phyloP scores from a whole-genome alignment of 2,113 vertebrate species.

The Enhydra lutris region DNA sequence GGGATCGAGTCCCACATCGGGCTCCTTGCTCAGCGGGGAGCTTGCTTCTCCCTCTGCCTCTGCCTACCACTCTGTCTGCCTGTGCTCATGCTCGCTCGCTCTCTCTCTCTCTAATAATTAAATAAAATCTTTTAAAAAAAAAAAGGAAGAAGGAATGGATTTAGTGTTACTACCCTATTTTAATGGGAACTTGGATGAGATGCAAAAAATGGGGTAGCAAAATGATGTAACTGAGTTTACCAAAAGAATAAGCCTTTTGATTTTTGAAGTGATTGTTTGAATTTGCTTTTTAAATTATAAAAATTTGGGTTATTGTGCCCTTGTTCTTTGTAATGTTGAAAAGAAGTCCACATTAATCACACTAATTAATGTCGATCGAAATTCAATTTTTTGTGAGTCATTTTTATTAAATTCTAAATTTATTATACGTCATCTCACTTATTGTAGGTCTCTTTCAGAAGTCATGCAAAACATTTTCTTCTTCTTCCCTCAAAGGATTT shows the following conservation, averaged over 20 bases:
- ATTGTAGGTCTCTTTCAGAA: not conserved
- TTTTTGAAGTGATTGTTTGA: not conserved
- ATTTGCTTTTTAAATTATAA: conserved; percentile 31
- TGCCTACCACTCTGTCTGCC: too few species aligned
- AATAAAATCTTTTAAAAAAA: too few species aligned
- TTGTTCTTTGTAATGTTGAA: not conserved
- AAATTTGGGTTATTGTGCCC: not conserved
- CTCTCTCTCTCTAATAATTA: too few species aligned
- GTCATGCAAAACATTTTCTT: not conserved
- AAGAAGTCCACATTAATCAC: not conserved
- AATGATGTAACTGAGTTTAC: not conserved
- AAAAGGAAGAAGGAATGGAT: conserved; percentile 40
- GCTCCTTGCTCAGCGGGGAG: too few species aligned
- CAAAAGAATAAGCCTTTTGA: not conserved
- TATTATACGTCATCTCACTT: not conserved
- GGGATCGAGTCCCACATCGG: too few species aligned
- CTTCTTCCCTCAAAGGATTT: not conserved
- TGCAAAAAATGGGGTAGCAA: not conserved
- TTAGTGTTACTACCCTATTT: conserved; percentile 22
- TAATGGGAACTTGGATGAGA: not conserved
- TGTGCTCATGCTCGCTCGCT: too few species aligned
- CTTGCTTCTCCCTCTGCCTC: too few species aligned
- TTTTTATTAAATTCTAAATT: not conserved
- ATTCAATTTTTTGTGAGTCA: not conserved
- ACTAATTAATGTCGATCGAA: not conserved